Evolutionary conservation across 1,140 invertebrate species (phyloP).

Genomic region (Wasmannia auropunctata): DNA sequence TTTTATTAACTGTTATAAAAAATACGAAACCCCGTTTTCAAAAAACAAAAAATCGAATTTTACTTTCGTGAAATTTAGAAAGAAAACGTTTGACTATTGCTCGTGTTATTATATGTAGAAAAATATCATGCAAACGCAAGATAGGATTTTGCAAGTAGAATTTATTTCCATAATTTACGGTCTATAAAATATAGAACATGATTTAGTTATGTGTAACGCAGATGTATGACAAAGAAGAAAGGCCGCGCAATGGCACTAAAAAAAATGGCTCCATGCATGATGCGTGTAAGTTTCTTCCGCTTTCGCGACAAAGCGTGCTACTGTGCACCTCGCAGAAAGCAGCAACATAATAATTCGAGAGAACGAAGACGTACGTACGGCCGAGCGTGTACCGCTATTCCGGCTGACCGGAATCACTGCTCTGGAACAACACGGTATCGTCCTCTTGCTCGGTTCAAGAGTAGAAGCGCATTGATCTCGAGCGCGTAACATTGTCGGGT

Average conservation of each 20-base stretch:
- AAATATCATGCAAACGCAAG: neutral
- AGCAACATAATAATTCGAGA: conserved; percentile 77
- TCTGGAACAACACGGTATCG: conserved; percentile 81
- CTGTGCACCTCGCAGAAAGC: conserved; percentile 69
- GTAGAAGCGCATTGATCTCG: conserved; percentile 50
- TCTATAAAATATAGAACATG: neutral
- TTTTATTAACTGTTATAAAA: neutral
- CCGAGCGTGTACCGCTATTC: conserved; percentile 82
- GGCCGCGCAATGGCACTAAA: conserved; percentile 40
- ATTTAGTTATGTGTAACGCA: neutral
- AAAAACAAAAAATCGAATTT: too few species aligned
- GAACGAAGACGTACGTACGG: conserved; percentile 75
- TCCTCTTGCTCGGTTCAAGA: conserved; percentile 49
- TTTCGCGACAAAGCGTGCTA: conserved; percentile 75
- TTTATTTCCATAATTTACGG: neutral
- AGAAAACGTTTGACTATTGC: neutral
- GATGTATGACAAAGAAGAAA: conserved; percentile 44
- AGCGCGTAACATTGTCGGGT: neutral
- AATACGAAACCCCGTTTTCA: neutral
- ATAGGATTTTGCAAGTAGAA: neutral
- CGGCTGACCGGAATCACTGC: conserved; percentile 84
- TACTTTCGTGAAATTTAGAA: neutral
- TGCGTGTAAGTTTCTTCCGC: conserved; percentile 72
- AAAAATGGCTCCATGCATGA: conserved; percentile 53
- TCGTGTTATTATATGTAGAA: neutral